Evolutionary conservation across 2,888 invertebrate genomes (phyloP).

Genomic region (Halictus ligatus): DNA sequence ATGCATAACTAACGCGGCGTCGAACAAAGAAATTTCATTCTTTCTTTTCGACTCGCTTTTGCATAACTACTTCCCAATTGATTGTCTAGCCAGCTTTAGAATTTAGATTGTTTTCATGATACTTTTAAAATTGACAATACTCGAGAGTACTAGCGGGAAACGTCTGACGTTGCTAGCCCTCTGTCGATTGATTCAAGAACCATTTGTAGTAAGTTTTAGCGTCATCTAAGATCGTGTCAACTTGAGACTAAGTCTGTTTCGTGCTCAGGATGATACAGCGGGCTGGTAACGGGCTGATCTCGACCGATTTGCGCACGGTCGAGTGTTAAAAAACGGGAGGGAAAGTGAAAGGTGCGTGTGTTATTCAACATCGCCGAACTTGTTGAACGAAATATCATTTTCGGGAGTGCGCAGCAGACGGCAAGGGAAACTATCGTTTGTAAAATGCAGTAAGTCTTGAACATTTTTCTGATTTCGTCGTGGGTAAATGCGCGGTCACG

Average conservation of each 20-base stretch:
- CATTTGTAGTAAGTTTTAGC: background rate
- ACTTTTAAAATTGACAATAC: background rate
- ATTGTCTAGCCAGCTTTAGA: too few species aligned
- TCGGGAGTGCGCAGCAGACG: background rate
- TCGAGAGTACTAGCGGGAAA: background rate
- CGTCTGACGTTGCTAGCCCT: background rate
- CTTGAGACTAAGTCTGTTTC: slow-evolving; percentile 39
- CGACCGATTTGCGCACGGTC: slow-evolving; percentile 34
- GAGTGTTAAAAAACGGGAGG: slow-evolving; percentile 42
- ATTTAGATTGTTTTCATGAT: too few species aligned
- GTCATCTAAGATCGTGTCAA: slow-evolving; percentile 1
- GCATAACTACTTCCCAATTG: too few species aligned
- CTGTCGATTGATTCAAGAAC: background rate
- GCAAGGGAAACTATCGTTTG: background rate
- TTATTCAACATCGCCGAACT: slow-evolving; percentile 16
- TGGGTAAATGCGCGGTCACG: background rate
- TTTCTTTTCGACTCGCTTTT: too few species aligned
- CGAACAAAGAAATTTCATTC: too few species aligned
- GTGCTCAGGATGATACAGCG: slow-evolving; percentile 36
- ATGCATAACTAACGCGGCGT: too few species aligned
- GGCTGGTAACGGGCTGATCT: slow-evolving; percentile 46
- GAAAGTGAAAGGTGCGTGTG: slow-evolving; percentile 49
- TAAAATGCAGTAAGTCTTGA: slow-evolving; percentile 60
- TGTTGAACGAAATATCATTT: slow-evolving; percentile 27
- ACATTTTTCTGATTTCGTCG: background rate